A percentile compares a stretch with the other conserved stretches of the same genome.
Conservation (phyloP, 2,797 vertebrate species). For the Gila robusta region DNA sequence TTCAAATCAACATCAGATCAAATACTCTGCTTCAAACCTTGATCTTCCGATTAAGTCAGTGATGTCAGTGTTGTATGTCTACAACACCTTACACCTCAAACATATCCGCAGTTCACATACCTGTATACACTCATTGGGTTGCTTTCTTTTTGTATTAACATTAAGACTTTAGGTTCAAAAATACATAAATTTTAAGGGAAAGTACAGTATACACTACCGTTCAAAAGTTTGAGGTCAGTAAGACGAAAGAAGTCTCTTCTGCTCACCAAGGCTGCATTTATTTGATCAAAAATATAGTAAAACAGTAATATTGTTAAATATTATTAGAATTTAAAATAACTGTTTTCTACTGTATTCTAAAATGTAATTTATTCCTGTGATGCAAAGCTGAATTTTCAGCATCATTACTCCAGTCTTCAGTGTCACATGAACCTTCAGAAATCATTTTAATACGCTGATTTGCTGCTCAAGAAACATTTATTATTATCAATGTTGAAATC, state of each 20-base stretch:
- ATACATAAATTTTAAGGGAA: neutral
- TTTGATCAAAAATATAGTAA: neutral
- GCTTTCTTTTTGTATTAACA: neutral
- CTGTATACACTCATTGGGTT: neutral
- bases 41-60: neutral
- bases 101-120: neutral
- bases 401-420: neutral
- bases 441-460: neutral
- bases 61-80: neutral
- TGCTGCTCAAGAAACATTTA: neutral
- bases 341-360: neutral
- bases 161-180: neutral
- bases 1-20: neutral
- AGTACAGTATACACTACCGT: neutral
- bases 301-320: neutral
- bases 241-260: neutral
- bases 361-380: neutral
- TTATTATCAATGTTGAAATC: neutral
- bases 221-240: neutral
- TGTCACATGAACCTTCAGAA: neutral
- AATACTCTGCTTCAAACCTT: neutral
- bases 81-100: neutral
- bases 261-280: neutral
- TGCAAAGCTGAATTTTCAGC: neutral
- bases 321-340: neutral